Conservation (phyloP, 1,140 invertebrate species). For the Sycophila sp. region DNA sequence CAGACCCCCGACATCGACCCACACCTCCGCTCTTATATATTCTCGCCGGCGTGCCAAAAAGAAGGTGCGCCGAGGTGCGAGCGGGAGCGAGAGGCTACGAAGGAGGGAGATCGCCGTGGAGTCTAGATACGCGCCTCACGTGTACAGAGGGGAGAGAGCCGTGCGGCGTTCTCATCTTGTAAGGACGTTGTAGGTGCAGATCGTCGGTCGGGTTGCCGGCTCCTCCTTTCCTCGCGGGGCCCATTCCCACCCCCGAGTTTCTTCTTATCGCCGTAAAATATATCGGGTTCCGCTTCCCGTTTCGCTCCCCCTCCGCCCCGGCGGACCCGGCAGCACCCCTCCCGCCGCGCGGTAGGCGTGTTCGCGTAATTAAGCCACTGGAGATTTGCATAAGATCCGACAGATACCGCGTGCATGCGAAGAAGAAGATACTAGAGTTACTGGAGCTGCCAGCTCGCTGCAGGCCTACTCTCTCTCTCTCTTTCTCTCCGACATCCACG, state of each 20-base stretch:
- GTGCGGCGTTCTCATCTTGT: slow-evolving; percentile 17
- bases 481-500: neutral
- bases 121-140: too few species aligned
- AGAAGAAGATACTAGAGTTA: slow-evolving; percentile 53
- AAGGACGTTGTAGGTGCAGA: slow-evolving; percentile 15
- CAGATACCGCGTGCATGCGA: slow-evolving; percentile 48
- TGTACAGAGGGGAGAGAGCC: too few species aligned
- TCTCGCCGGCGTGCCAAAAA: neutral
- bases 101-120: neutral
- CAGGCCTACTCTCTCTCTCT: neutral
- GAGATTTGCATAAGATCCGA: slow-evolving; percentile 64
- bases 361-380: slow-evolving; percentile 63
- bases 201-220: neutral
- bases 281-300: slow-evolving; percentile 59
- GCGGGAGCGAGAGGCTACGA: too few species aligned
- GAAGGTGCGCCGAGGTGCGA: neutral
- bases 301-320: slow-evolving; percentile 37
- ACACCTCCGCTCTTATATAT: too few species aligned
- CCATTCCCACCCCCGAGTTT: slow-evolving; percentile 37
- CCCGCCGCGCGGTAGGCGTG: slow-evolving; percentile 50
- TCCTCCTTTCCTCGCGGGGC: slow-evolving; percentile 6
- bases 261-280: slow-evolving; percentile 60
- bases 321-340: neutral
- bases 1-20: too few species aligned
- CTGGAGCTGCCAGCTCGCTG: slow-evolving; percentile 45